phyloP scores from a whole-genome alignment of 2,888 invertebrate species.

The Noctua pronuba region DNA sequence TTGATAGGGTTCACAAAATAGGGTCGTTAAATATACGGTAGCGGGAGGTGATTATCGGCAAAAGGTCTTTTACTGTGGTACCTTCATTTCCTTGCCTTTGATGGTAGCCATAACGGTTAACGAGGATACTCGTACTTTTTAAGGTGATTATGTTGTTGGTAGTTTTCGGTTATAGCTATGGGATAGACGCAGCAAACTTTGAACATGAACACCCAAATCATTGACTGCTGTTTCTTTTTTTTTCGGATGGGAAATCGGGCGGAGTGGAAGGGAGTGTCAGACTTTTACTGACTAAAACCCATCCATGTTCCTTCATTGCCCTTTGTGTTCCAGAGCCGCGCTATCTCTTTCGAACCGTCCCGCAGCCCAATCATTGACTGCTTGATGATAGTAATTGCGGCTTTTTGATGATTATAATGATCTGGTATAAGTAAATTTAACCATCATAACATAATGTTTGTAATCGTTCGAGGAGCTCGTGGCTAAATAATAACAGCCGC shows the following conservation, averaged over 20 bases:
- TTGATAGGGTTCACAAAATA: slow-evolving; percentile 58
- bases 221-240: too few relatives aligned
- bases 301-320: too few relatives aligned
- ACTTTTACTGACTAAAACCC: too few relatives aligned
- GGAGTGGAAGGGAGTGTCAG: too few relatives aligned
- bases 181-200: too few relatives aligned
- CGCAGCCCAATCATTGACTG: neutral
- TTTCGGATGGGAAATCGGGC: too few relatives aligned
- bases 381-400: neutral
- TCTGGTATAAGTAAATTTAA: neutral
- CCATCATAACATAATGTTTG: neutral
- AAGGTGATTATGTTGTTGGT: slow-evolving; percentile 39
- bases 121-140: slow-evolving; percentile 46
- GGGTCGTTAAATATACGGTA: slow-evolving; percentile 63
- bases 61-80: slow-evolving; percentile 46
- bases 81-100: slow-evolving; percentile 60
- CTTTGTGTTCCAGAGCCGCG: too few relatives aligned
- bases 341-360: too few relatives aligned
- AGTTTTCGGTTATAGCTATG: slow-evolving; percentile 26
- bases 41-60: slow-evolving; percentile 61
- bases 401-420: neutral
- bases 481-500: too few relatives aligned
- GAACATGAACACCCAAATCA: neutral
- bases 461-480: too few relatives aligned
- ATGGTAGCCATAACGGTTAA: slow-evolving; percentile 55